Base-by-base conservation (phyloP, 2,888 invertebrate genomes). In the Hyposoter dolosus region DNA sequence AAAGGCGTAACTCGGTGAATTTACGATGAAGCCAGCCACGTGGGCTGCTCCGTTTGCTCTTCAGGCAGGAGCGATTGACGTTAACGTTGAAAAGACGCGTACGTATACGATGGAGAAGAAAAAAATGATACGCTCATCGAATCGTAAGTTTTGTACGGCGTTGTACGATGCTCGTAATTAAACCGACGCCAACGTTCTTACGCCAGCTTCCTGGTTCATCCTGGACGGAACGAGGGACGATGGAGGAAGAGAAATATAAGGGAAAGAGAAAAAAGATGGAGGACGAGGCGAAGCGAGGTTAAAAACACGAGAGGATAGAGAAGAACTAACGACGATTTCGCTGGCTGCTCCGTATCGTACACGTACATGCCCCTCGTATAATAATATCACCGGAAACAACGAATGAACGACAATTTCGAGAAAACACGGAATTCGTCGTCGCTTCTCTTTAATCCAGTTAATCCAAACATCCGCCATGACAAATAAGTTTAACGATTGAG, bases 361-460 rank as follows among this genome's bases (percentile, higher is more conserved):
- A 10, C 19, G 66, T n/a, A n/a, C 45, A 23, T 23, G 47, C 65
- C 47, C 56, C 53, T 80, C 72, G 19, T 79, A 5, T 47, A 60
- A 28, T 40, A 40, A 71, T 35, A n/a, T 50, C 78, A 66, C 82
- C 82, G 85, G 85, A 85, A 85, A 76, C 69, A 6, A 32, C 80
- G 85, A 85, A 85, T 85, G 43, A 85, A 50, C 66, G 85, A 80
- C 66, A 85, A 83, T 85, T 85, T 85, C 79, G 79, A 80, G 85
- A 85, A 80, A 71, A 53, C 69, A 76, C 66, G 75, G 69, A 82
- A 82, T 75, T 72, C 12, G 43, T 66, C 60, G 77, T 72, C 28
- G 15, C n/a, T n/a, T 81, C 32, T n/a, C 53, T 53, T 79, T 69
- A 76, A 81, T 68, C 56, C 82, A 72, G 75, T 85, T 66, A 56